phyloP scores from a whole-genome alignment of 2,113 vertebrate genomes.

The Leptocoma aspasia region DNA sequence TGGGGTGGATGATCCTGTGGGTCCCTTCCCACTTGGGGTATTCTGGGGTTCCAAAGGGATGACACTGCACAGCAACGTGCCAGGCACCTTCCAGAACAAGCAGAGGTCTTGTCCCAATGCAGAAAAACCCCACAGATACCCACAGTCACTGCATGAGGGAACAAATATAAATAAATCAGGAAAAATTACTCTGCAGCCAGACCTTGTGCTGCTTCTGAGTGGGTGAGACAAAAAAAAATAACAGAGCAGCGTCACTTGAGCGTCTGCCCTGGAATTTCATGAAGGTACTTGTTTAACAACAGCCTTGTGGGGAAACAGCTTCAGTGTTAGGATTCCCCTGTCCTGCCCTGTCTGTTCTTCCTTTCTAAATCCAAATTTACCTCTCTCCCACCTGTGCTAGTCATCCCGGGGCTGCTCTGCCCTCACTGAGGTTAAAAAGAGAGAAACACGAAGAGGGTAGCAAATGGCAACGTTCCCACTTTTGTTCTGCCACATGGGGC shows the following conservation, averaged over 20 bases:
- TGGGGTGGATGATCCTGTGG: rapidly evolving
- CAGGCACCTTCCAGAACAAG: background rate
- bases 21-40: rapidly evolving
- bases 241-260: background rate
- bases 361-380: background rate
- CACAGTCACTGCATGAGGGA: background rate
- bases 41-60: background rate
- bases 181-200: background rate
- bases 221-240: background rate
- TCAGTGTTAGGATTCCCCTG: no score
- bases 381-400: background rate
- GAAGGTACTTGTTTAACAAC: background rate
- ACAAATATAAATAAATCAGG: background rate
- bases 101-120: background rate
- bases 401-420: no score
- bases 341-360: rapidly evolving
- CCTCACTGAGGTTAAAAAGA: rapidly evolving
- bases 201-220: background rate
- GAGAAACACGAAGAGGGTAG: rapidly evolving
- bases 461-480: rapidly evolving
- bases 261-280: background rate
- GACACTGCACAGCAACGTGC: rapidly evolving
- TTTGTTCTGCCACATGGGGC: rapidly evolving
- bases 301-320: rapidly evolving
- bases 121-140: background rate